Base-by-base conservation (phyloP, 2,888 invertebrate genomes). In the Epistrophe eligans region DNA sequence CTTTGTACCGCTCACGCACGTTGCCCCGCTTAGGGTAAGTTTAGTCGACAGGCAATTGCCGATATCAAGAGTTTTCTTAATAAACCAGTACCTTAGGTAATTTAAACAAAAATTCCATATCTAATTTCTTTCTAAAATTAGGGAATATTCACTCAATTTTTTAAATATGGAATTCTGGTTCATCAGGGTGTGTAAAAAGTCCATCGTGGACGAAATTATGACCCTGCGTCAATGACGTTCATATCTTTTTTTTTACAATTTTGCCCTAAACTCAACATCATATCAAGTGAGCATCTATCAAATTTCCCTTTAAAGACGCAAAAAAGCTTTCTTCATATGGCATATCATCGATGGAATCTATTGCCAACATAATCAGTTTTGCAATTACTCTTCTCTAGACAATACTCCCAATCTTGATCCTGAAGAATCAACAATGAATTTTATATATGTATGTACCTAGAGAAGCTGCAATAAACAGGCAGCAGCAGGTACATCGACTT, bases 321-420 rank as follows among this genome's bases (percentile, higher is more conserved):
- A n/a, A 3, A 10, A 48, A 48, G 48, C 9, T 48, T 48, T 8
- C 4, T 48, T 9, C 17, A 10, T 48, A n/a, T n/a, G n/a, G n/a
- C 24, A 24, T 24, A 50, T 50, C 50, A 19, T 66, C 52, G 43
- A 52, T 67, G 38, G 55, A 62, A 70, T 45, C 32, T 73, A 73
- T 81, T 58, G 60, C 40, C 72, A 24, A 77, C 19, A 45, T 71
- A 76, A 80, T 81, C 81, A 73, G 60, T 48, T 24, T 43, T 73
- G 45, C 81, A 85, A 85, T 81, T 81, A 73, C 72, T 77, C 40
- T 67, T 28, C 32, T 35, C 55, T 9, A 17, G 19, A 13, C 38
- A 52, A 52, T 7, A 6, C 17, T 13, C 45, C 28, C 32, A 52
- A 80, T 71, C 57, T 71, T 40, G 64, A 81, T 57, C 3, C 35